Evolutionary conservation across 1,140 invertebrate species (phyloP).

Genomic region (Stratiolaelaps scimitus): DNA sequence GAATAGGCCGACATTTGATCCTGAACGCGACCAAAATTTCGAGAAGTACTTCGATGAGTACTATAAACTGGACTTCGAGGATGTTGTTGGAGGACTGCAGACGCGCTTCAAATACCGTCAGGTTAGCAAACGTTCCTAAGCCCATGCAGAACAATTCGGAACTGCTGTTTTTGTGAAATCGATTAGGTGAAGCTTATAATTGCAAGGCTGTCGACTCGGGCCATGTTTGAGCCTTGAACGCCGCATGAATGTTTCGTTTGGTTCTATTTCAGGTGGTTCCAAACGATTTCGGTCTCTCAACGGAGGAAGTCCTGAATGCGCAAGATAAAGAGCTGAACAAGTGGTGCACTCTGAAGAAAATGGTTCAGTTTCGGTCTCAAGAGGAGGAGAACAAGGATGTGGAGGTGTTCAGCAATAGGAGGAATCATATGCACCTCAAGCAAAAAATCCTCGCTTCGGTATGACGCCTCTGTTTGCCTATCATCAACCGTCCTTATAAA

Average conservation of each 20-base stretch:
- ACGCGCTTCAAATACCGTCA: slow-evolving; percentile 86
- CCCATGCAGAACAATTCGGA: neutral
- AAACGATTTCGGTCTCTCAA: slow-evolving; percentile 78
- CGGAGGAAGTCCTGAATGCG: slow-evolving; percentile 77
- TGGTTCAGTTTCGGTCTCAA: slow-evolving; percentile 59
- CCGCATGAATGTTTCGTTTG: neutral
- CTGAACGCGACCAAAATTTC: slow-evolving; percentile 58
- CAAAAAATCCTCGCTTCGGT: slow-evolving; percentile 71
- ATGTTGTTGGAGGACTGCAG: slow-evolving; percentile 66
- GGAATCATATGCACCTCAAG: slow-evolving; percentile 57
- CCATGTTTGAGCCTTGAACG: too few species aligned
- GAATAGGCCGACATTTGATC: slow-evolving; percentile 67
- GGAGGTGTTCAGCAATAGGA: slow-evolving; percentile 59
- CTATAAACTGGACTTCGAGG: slow-evolving; percentile 85
- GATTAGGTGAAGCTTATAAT: too few species aligned
- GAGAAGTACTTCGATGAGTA: slow-evolving; percentile 84
- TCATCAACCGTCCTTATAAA: too few species aligned
- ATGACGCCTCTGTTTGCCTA: neutral
- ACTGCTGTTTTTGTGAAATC: too few species aligned
- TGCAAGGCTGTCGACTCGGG: too few species aligned
- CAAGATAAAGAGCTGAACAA: slow-evolving; percentile 83
- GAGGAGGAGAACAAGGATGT: slow-evolving; percentile 67
- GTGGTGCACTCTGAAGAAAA: slow-evolving; percentile 86
- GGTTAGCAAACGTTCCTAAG: slow-evolving; percentile 28
- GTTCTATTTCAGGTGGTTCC: slow-evolving; percentile 49